phyloP scores from a whole-genome alignment of 1,140 invertebrate genomes.

The Drosophila pandora region DNA sequence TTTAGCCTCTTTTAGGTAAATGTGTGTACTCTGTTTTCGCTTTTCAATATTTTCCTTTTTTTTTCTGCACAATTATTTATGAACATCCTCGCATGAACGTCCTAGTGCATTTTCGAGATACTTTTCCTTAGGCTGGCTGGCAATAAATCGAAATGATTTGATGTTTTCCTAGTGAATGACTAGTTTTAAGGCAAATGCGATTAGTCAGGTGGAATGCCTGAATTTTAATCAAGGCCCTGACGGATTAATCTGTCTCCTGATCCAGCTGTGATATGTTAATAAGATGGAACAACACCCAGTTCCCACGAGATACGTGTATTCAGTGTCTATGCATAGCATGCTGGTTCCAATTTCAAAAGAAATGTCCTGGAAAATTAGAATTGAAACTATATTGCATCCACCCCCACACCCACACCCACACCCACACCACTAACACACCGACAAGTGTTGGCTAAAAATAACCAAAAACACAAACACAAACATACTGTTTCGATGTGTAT shows the following conservation, averaged over 20 bases:
- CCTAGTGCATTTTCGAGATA: not conserved
- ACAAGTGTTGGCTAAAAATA: constrained; percentile 54
- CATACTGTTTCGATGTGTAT: constrained; percentile 68
- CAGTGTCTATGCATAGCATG: constrained; percentile 16
- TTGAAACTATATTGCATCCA: constrained; percentile 43
- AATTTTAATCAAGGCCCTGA: constrained; percentile 12
- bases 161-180: constrained; percentile 12
- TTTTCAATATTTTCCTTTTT: constrained; percentile 36
- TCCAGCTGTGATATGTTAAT: constrained; percentile 38
- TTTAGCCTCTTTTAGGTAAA: constrained; percentile 64
- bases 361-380: constrained; percentile 43
- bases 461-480: constrained; percentile 37
- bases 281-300: not conserved
- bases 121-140: constrained; percentile 5
- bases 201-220: not conserved
- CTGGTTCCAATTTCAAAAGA: constrained; percentile 43
- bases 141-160: not conserved
- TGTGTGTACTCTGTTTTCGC: constrained; percentile 76
- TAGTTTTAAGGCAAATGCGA: constrained; percentile 9
- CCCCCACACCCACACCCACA: constrained; percentile 18
- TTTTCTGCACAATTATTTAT: constrained; percentile 20
- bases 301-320: constrained; percentile 11
- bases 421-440: constrained; percentile 5
- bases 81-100: not conserved
- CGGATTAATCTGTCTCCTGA: constrained; percentile 1